Percentiles rank a stretch among this genome's conserved stretches.
Evolutionary conservation across 1,140 invertebrate species (phyloP).

Genomic region (Drosophila pachea): DNA sequence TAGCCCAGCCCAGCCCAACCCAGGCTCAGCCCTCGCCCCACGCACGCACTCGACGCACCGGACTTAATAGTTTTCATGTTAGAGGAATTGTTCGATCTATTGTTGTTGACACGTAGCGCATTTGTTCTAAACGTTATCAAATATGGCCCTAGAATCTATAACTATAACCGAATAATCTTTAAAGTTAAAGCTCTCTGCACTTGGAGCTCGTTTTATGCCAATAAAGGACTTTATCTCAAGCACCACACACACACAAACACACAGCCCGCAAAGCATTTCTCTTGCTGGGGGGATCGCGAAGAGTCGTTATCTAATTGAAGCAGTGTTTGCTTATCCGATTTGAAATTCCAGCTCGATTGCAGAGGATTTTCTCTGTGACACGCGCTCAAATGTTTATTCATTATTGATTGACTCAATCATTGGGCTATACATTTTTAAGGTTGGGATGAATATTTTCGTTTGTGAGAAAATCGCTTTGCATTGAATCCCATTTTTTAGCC

Average conservation of each 20-base stretch:
- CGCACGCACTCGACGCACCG: slow-evolving; percentile 12
- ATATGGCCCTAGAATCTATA: slow-evolving; percentile 59
- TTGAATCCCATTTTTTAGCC: no score
- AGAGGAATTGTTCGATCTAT: slow-evolving; percentile 51
- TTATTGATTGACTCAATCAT: no score
- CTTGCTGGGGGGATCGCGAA: no score
- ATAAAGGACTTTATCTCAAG: slow-evolving; percentile 73
- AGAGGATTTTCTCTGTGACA: no score
- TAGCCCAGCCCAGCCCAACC: slow-evolving; percentile 8
- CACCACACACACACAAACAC: slow-evolving; percentile 7
- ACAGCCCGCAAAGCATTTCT: not conserved
- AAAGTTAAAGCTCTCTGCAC: slow-evolving; percentile 33
- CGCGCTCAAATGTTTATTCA: no score
- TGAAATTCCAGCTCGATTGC: no score
- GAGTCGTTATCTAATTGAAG: no score
- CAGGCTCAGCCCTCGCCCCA: slow-evolving; percentile 7
- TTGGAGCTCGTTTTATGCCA: slow-evolving; percentile 54
- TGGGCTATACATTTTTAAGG: no score
- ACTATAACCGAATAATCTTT: slow-evolving; percentile 33
- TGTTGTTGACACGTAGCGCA: slow-evolving; percentile 60
- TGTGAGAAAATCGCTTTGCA: no score
- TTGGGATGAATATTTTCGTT: no score
- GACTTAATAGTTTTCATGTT: slow-evolving; percentile 21
- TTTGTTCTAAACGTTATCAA: slow-evolving; percentile 61
- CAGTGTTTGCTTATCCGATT: no score